Evolutionary conservation across 2,888 invertebrate species (phyloP).

Genomic region (Limnephilus auricula): DNA sequence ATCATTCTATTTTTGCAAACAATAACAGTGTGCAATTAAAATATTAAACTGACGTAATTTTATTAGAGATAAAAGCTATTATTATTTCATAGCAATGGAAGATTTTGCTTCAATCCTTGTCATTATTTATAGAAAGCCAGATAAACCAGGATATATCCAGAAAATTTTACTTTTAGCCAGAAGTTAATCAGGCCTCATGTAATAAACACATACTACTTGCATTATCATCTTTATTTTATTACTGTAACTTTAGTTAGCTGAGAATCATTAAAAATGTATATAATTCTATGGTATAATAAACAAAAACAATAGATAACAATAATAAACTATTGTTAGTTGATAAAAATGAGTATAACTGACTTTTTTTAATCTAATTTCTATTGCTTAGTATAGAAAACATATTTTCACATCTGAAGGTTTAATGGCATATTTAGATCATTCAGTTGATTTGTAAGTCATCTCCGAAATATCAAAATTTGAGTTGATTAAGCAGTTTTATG

Average conservation of each 20-base stretch:
- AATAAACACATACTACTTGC: neutral
- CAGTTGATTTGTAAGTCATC: too few relatives aligned
- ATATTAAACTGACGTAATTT: neutral
- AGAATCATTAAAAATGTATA: neutral
- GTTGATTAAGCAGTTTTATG: too few relatives aligned
- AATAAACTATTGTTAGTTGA: neutral
- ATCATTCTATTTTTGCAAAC: neutral
- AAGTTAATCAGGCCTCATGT: conserved; percentile 29
- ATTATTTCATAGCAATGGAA: conserved; percentile 8
- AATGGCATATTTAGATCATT: too few relatives aligned
- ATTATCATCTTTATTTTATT: neutral
- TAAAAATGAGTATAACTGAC: too few relatives aligned
- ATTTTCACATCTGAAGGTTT: too few relatives aligned
- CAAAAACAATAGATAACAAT: neutral
- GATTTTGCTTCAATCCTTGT: conserved; percentile 15
- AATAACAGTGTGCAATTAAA: neutral
- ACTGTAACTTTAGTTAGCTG: neutral
- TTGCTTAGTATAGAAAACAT: too few relatives aligned
- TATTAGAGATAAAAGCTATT: neutral
- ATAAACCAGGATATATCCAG: conserved; percentile 38
- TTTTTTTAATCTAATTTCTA: too few relatives aligned
- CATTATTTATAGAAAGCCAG: conserved; percentile 30
- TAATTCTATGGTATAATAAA: neutral
- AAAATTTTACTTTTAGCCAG: conserved; percentile 43
- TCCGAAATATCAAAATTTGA: too few relatives aligned